A percentile compares a stretch with the other conserved stretches of the same genome.
phyloP scores from a whole-genome alignment of 2,888 invertebrate species.

The Conomelus anceps region DNA sequence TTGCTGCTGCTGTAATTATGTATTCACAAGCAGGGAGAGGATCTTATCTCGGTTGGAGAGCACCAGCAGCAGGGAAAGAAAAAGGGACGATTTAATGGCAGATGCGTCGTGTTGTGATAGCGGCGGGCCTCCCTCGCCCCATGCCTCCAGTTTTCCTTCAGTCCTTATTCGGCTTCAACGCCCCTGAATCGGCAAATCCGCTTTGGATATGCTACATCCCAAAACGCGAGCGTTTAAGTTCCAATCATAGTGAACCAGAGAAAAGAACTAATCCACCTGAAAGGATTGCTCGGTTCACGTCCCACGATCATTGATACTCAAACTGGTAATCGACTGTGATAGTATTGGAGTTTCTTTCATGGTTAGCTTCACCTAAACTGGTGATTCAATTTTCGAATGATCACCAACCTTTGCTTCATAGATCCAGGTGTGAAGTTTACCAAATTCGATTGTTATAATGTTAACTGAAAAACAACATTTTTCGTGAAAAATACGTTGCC shows the following conservation, averaged over 20 bases:
- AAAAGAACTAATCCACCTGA: not conserved
- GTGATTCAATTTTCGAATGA: not conserved
- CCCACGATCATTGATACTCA: not conserved
- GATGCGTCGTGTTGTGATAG: not conserved
- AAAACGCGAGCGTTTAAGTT: not conserved
- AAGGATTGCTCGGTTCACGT: not conserved
- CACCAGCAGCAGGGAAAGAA: not conserved
- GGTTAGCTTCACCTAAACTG: not conserved
- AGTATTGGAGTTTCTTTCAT: not conserved
- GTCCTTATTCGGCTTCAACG: not conserved
- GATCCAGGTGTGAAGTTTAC: no score
- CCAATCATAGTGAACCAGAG: not conserved
- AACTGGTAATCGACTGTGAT: not conserved
- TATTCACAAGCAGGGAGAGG: not conserved
- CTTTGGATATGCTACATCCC: not conserved
- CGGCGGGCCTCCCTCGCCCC: not conserved
- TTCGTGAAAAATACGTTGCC: no score
- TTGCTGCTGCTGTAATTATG: not conserved
- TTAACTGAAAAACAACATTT: no score
- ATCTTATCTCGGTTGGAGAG: not conserved
- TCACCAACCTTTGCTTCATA: not conserved
- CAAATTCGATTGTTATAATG: no score
- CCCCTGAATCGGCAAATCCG: not conserved
- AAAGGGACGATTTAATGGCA: not conserved
- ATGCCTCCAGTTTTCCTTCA: not conserved